phyloP scores from a whole-genome alignment of 2,113 vertebrate species.

The Pseudonaja textilis region DNA sequence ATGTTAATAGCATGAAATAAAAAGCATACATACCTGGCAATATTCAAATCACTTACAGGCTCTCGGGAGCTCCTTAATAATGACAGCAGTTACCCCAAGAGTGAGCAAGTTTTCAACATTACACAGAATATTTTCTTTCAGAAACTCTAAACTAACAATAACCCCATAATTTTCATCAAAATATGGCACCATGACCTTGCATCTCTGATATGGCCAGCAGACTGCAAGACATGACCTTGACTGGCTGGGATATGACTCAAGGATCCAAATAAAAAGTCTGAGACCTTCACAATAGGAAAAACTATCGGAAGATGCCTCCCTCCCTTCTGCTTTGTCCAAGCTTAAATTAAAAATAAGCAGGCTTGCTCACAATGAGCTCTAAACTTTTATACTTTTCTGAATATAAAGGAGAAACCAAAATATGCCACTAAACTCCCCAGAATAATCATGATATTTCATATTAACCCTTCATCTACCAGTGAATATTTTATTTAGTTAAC shows the following conservation, averaged over 20 bases:
- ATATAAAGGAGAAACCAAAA: not conserved
- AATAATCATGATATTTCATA: not conserved
- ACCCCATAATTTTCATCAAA: not conserved
- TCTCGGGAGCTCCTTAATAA: not conserved
- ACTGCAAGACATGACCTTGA: not conserved
- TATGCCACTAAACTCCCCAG: not conserved
- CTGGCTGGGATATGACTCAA: not conserved
- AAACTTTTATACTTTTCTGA: not conserved
- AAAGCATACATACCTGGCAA: not conserved
- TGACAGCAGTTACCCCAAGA: not conserved
- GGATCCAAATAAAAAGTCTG: not conserved
- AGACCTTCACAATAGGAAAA: not conserved
- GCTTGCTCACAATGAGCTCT: not conserved
- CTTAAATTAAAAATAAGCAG: not conserved
- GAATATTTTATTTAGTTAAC: not conserved
- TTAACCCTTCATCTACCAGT: not conserved
- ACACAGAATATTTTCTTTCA: not conserved
- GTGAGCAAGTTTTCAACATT: not conserved
- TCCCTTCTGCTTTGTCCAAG: not conserved
- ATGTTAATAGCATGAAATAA: not conserved
- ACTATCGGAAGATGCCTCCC: not conserved
- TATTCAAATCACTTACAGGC: not conserved
- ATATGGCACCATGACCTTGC: not conserved
- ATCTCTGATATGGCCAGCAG: not conserved
- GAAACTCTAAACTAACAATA: not conserved